phyloP scores from a whole-genome alignment of 2,113 vertebrate species.

The Heterotilapia buettikoferi region DNA sequence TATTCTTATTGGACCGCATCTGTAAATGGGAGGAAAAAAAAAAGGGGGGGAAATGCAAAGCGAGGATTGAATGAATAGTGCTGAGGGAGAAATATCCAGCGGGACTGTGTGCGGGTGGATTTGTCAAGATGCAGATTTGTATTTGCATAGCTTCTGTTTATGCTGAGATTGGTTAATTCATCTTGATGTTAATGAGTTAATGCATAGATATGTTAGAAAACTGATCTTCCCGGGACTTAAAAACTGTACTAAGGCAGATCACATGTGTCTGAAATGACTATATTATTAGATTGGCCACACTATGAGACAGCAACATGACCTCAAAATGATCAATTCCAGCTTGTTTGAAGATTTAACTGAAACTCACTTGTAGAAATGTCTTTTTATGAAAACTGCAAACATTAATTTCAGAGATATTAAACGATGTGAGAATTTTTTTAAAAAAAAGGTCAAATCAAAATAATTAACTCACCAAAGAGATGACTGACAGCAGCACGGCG shows the following conservation, averaged over 20 bases:
- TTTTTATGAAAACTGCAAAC: not conserved
- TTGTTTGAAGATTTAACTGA: not conserved
- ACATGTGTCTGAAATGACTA: not conserved
- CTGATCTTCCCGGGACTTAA: not conserved
- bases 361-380: not conserved
- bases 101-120: not conserved
- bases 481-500: conserved; percentile 47
- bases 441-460: not conserved
- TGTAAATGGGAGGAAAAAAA: not conserved
- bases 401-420: not conserved
- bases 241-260: not conserved
- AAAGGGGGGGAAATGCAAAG: not conserved
- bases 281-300: not conserved
- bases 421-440: not conserved
- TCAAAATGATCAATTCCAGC: not conserved
- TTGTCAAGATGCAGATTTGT: conserved; percentile 31
- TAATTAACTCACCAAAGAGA: conserved; percentile 59
- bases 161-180: not conserved
- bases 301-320: not conserved
- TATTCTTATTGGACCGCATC: conserved; percentile 1
- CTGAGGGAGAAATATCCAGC: conserved; percentile 9
- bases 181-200: not conserved
- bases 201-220: not conserved
- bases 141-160: not conserved
- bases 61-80: conserved; percentile 1